Conservation (phyloP, 37 sponge, comb jelly and placozoan genomes). For the Corticium candelabrum region DNA sequence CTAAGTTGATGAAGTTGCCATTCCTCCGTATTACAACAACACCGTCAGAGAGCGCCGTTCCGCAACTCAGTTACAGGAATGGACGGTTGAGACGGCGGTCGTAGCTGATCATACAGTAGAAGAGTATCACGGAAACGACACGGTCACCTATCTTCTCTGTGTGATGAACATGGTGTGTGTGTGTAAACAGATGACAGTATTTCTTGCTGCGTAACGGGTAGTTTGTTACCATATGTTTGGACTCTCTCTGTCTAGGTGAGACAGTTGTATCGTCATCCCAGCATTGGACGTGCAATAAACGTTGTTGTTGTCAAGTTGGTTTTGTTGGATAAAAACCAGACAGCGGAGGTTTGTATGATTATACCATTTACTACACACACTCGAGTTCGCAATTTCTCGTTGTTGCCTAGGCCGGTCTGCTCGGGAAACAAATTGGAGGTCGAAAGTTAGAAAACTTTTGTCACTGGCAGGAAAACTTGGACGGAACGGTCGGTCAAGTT, state of each 20-base stretch:
- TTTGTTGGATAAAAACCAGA: slow-evolving; percentile 17
- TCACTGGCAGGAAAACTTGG: slow-evolving; percentile 11
- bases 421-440: too few relatives aligned
- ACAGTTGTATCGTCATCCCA: slow-evolving; percentile 30
- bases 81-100: slow-evolving; percentile 26
- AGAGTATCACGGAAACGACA: slow-evolving; percentile 12
- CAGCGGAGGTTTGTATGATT: background rate
- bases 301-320: slow-evolving; percentile 27
- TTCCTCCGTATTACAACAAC: too few relatives aligned
- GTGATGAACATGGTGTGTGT: slow-evolving; percentile 52
- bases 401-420: background rate
- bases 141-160: slow-evolving; percentile 23
- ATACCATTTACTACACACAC: background rate
- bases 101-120: slow-evolving; percentile 31
- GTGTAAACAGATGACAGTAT: background rate
- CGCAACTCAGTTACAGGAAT: too few relatives aligned
- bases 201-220: background rate
- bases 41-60: too few relatives aligned
- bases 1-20: too few relatives aligned
- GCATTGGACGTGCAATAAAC: slow-evolving; percentile 24
- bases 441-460: too few relatives aligned
- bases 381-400: background rate
- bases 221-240: slow-evolving; percentile 16
- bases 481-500: background rate
- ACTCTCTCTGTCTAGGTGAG: too few relatives aligned